Conservation (phyloP, 1,140 invertebrate species). For the Propsilocerus akamusi region DNA sequence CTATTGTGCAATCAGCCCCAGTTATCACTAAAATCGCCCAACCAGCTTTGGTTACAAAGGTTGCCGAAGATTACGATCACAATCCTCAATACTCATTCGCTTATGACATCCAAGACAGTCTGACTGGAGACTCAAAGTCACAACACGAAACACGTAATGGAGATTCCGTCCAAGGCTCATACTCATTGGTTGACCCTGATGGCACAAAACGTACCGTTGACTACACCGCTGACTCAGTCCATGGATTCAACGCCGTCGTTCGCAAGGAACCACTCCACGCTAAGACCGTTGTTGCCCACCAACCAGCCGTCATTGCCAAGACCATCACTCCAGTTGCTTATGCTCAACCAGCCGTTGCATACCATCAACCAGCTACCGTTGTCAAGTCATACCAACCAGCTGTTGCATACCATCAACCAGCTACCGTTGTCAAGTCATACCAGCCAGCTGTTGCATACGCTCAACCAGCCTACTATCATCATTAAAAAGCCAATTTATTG, state of each 20-base stretch:
- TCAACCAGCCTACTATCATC: not conserved
- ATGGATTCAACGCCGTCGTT: constrained; percentile 29
- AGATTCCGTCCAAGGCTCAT: constrained; percentile 42
- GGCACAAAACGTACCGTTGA: constrained; percentile 41
- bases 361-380: not conserved
- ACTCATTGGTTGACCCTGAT: constrained; percentile 42
- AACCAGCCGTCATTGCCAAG: not conserved
- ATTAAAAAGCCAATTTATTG: not conserved
- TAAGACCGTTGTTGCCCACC: not conserved
- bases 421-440: not conserved
- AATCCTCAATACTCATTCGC: constrained; percentile 34
- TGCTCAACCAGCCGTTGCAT: constrained; percentile 2
- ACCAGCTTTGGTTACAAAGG: not conserved
- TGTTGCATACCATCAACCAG: not conserved
- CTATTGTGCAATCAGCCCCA: too few species aligned
- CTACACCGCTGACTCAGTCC: constrained; percentile 36
- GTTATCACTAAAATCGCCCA: constrained; percentile 16
- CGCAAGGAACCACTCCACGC: constrained; percentile 19
- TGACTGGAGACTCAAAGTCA: constrained; percentile 36
- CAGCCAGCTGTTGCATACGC: not conserved
- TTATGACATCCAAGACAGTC: constrained; percentile 34
- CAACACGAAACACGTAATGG: constrained; percentile 35
- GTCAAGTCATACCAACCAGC: not conserved
- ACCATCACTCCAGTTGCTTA: constrained; percentile 8
- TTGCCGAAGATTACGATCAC: constrained; percentile 29